Evolutionary conservation across 2,113 vertebrate species (phyloP).

Genomic region (Acinonyx jubatus): DNA sequence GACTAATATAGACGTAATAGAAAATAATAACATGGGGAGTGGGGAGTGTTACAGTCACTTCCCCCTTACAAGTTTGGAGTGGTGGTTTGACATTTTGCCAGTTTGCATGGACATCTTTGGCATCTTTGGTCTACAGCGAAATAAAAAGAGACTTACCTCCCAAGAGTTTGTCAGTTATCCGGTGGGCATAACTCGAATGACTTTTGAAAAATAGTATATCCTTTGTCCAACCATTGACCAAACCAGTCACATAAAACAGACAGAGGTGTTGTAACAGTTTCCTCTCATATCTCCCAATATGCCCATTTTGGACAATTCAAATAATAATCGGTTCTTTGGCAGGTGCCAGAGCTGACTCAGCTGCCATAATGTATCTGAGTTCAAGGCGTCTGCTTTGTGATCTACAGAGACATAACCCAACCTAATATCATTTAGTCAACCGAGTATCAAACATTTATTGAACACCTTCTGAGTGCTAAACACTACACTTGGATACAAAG

Average conservation of each 20-base stretch:
- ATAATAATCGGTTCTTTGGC: background rate
- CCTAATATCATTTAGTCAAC: background rate
- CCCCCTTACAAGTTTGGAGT: background rate
- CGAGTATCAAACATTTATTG: background rate
- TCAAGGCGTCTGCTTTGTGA: background rate
- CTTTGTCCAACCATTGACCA: background rate
- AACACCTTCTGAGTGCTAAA: background rate
- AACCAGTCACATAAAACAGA: background rate
- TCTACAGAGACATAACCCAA: background rate
- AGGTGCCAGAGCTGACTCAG: background rate
- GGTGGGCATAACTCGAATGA: background rate
- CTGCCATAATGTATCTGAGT: background rate
- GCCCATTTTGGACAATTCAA: background rate
- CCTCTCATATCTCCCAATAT: background rate
- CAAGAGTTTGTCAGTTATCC: background rate
- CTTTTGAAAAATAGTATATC: background rate
- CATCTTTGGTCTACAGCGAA: background rate
- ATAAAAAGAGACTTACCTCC: conserved; percentile 2
- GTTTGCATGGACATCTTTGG: background rate
- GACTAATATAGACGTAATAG: background rate
- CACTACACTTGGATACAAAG: background rate
- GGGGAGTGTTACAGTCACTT: background rate
- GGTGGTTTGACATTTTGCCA: background rate
- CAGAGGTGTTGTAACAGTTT: background rate
- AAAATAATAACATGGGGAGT: background rate